Evolutionary conservation across 2,113 vertebrate genomes (phyloP).

Genomic region (Catharus bicknelli): DNA sequence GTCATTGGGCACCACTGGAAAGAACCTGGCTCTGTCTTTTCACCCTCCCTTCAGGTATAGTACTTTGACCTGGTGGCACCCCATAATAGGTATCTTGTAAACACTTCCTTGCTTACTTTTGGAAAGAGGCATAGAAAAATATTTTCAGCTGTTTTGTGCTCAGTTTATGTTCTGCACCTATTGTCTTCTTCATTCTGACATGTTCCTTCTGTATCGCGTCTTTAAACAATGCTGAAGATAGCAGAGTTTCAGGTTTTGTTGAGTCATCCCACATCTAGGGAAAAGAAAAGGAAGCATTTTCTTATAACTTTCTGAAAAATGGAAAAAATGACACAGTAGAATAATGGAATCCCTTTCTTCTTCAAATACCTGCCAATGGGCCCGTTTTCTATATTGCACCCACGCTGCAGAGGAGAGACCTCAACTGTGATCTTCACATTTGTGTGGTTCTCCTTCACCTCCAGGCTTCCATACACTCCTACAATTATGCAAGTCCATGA

Average conservation of each 20-base stretch:
- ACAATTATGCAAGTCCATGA: background rate
- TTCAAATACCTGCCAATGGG: background rate
- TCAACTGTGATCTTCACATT: background rate
- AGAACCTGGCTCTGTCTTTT: background rate
- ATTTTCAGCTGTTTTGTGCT: background rate
- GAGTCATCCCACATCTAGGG: background rate
- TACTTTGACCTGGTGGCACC: background rate
- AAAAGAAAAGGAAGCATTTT: slow-evolving; percentile 1
- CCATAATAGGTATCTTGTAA: background rate
- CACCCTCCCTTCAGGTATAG: background rate
- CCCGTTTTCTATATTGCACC: background rate
- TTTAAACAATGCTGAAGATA: background rate
- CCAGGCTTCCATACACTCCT: background rate
- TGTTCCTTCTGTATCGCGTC: background rate
- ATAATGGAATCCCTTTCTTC: background rate
- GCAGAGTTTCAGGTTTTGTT: slow-evolving; percentile 3
- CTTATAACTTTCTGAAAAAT: background rate
- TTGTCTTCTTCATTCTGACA: background rate
- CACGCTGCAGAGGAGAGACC: background rate
- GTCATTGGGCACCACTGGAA: background rate
- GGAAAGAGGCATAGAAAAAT: background rate
- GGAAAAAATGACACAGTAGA: background rate
- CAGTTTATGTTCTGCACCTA: background rate
- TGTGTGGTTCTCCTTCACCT: background rate
- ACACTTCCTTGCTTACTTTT: background rate